Percentiles rank a stretch among this genome's conserved stretches.
phyloP scores from a whole-genome alignment of 1,140 invertebrate species.

The Conopomorpha cramerella region DNA sequence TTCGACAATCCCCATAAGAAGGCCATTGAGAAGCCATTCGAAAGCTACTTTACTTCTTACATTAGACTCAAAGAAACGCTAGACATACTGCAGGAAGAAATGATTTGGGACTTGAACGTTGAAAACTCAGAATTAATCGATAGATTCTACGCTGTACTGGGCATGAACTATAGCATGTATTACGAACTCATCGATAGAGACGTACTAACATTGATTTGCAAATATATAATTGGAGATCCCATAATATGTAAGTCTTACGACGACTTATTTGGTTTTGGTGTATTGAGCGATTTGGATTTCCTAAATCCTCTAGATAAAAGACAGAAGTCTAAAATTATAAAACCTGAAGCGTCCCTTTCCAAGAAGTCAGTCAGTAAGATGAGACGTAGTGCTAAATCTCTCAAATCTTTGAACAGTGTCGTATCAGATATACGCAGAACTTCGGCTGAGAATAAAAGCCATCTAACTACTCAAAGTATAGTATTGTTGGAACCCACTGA shows the following conservation, averaged over 20 bases:
- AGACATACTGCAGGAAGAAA: slow-evolving; percentile 40
- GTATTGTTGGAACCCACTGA: no score
- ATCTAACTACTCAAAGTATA: no score
- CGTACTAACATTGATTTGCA: slow-evolving; percentile 58
- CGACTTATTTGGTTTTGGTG: slow-evolving; percentile 52
- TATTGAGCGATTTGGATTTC: slow-evolving; percentile 32
- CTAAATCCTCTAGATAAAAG: no score
- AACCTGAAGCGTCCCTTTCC: slow-evolving; percentile 27
- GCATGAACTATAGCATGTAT: slow-evolving; percentile 61
- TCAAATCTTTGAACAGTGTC: no score
- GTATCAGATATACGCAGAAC: no score
- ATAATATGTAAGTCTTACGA: slow-evolving; percentile 38
- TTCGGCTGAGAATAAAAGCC: no score
- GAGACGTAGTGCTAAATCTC: no score
- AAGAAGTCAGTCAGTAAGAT: no score
- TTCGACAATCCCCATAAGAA: slow-evolving; percentile 45
- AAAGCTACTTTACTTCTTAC: slow-evolving; percentile 62
- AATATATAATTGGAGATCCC: slow-evolving; percentile 61
- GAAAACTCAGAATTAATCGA: slow-evolving; percentile 58
- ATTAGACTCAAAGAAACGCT: slow-evolving; percentile 51
- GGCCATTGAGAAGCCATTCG: slow-evolving; percentile 23
- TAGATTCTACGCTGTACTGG: slow-evolving; percentile 60
- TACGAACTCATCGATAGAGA: slow-evolving; percentile 59
- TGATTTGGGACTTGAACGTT: slow-evolving; percentile 40
- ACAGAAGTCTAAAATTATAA: slow-evolving; percentile 35